Evolutionary conservation across 2,797 vertebrate species (phyloP), one percentile per base, ranked within the genome.

Genomic region (Xiphophorus birchmanni): DNA sequence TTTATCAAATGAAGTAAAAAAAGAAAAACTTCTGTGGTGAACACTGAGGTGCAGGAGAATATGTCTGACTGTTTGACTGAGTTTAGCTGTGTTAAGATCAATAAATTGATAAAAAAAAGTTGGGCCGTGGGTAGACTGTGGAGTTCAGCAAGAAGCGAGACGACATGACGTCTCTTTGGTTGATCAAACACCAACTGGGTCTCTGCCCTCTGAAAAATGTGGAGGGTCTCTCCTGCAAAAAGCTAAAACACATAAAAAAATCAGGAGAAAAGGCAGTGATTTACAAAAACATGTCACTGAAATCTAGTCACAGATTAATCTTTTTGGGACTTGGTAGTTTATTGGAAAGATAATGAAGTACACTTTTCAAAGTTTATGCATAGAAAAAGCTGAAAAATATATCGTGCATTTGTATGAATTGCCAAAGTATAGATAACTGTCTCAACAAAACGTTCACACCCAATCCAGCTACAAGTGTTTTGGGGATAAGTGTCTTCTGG

Each of bases 181-280:
- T 78, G 76, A 78, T 21, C 12, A 40, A 52, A 71, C 26, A 71
- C 37, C 76, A 71, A 37, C 67, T 29, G 63, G n/a, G 63, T 15
- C 47, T 40, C 44, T 63, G 75, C 56, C 8, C 11, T 76, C 42
- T 76, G 18, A n/a, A 76, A 37, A 18, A 32, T 35, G 35, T 52
- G 29, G 4, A 40, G 42, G 63, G 35, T 67, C n/a, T 69, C n/a
- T 10, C 3, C 8, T 54, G 37, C 40, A 50, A 29, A 15, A 29
- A 18, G 13, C 23, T 35, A 42, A 42, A 45, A 2, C 40, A 6
- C 5, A 37, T 8, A 42, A 9, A 60, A 69, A 60, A 17, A 76
- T 15, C 40, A n/a, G 32, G n/a, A 76, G 15, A 45, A 8, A 75
- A 42, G 10, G 23, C 37, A 42, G 65, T 26, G 37, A 10, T 23